phyloP scores from a whole-genome alignment of 1,140 invertebrate genomes.

The Melanaphis sacchari region DNA sequence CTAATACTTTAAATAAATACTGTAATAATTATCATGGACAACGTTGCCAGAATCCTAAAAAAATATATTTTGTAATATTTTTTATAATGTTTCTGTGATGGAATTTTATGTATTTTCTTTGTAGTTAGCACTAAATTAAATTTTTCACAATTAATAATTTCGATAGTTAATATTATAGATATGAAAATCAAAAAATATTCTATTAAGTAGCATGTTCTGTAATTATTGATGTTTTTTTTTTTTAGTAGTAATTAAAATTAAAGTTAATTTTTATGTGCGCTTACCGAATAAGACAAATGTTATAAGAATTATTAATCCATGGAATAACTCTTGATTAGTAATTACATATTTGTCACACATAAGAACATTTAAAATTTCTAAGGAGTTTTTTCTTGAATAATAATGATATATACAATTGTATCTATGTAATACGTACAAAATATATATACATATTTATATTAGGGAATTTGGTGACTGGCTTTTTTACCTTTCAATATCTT shows the following conservation, averaged over 20 bases:
- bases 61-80: background rate
- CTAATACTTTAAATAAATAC: background rate
- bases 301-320: background rate
- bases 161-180: background rate
- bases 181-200: background rate
- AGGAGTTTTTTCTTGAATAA: too few species aligned
- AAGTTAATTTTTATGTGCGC: background rate
- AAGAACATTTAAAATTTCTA: too few species aligned
- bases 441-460: too few species aligned
- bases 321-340: background rate
- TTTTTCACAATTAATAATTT: background rate
- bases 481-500: too few species aligned
- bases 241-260: background rate
- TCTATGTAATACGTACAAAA: too few species aligned
- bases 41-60: background rate
- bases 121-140: background rate
- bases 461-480: too few species aligned
- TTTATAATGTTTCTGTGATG: background rate
- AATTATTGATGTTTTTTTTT: background rate
- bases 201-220: background rate
- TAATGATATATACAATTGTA: too few species aligned
- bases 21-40: background rate
- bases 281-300: background rate
- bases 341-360: background rate
- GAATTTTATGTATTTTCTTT: background rate